These are phyloP conservation scores for Falco concolor DNA, from an alignment of 2,797 vertebrate species.

Conservation along the genomic window DNA sequence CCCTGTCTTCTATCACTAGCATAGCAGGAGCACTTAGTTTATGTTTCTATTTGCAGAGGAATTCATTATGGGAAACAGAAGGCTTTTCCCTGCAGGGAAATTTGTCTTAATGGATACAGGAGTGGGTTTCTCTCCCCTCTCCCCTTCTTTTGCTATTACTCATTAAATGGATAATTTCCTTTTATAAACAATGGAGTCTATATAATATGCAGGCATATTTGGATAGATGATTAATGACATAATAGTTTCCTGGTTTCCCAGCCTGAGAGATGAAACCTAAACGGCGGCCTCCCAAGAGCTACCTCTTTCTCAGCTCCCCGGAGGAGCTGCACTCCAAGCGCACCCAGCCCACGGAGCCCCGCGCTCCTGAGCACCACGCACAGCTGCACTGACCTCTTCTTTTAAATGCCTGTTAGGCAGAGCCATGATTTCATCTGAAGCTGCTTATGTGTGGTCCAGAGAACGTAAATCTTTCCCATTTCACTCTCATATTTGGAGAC, in stretches of 20 bases:
- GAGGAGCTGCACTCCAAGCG: not conserved
- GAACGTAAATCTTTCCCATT: not conserved
- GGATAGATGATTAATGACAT: slow-evolving; percentile 21
- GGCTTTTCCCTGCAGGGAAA: not conserved
- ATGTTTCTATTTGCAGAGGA: not conserved
- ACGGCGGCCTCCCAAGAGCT: not conserved
- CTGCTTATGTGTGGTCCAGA: not conserved
- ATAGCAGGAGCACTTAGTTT: not conserved
- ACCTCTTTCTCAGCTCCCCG: not conserved
- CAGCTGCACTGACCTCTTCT: not conserved
- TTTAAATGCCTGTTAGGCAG: not conserved
- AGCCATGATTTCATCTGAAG: not conserved
- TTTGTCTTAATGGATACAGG: not conserved
- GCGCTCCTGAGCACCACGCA: fast-evolving
- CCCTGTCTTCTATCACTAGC: not conserved
- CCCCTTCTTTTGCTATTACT: not conserved
- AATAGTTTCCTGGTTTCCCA: not conserved
- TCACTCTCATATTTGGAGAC: not conserved
- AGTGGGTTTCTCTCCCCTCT: not conserved
- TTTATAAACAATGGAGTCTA: slow-evolving; percentile 6
- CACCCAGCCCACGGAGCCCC: not conserved
- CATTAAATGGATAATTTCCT: slow-evolving; percentile 59
- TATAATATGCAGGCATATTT: not conserved
- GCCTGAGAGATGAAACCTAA: not conserved
- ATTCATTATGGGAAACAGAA: not conserved